Base-by-base conservation (phyloP, 2,797 vertebrate species). In the Yasuhikotakia modesta region DNA sequence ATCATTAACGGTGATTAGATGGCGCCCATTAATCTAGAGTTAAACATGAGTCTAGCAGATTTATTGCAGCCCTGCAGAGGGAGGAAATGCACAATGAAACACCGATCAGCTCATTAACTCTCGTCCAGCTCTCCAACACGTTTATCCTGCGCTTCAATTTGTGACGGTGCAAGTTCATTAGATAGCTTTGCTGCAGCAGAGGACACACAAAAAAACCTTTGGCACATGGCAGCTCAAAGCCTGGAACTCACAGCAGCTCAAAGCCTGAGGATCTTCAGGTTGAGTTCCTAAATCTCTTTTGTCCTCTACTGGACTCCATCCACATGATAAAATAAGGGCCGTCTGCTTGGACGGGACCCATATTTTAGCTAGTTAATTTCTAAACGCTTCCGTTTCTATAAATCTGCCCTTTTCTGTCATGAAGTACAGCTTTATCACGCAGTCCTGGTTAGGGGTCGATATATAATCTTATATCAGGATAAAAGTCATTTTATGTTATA, bases 1-100 rank as follows among this genome's bases (percentile, higher is more conserved):
- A 80, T 67, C 71, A 78, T 79, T 84, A 84, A 80, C 27, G 48
- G 58, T 70, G 70, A 83, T 75, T 80, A 79, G 76, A 69, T 48
- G 69, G 66, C 66, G 66, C 60, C 53, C 73, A 82, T 84, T 79
- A 75, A 82, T 81, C 78, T 76, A 24, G 35, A 68, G 80, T 76
- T 82, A 83, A 81, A 77, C 69, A 79, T 67, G 67, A 72, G 50
- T 60, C 69, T 16, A 27, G 67, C 68, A 72, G 80, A 81, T 82
- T 79, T 73, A 81, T 80, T 70, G 73, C 53, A 61, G 50, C 63
- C 63, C 72, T 64, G 63, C 22, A 57, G 65, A 81, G 63, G 67
- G 77, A 76, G 69, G 79, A 84, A 77, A 71, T 46, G 65, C 69
- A 50, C 52, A 80, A 82, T 75, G 55, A 80, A 76, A 76, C 70